Base-by-base conservation (phyloP, 2,888 invertebrate genomes). In the Leucophenga montana region DNA sequence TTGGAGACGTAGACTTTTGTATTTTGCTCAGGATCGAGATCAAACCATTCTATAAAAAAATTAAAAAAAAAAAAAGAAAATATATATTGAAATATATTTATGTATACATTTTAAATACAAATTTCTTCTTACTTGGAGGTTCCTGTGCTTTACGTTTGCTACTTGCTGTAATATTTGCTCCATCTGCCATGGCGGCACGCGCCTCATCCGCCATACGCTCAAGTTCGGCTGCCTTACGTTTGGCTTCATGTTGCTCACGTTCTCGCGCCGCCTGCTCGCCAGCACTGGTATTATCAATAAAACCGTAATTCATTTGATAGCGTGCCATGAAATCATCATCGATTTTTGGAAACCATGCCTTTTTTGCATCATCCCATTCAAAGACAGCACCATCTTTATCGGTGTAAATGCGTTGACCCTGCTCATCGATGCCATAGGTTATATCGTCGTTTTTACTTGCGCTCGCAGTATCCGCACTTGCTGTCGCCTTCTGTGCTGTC, bases 1-100 rank as follows among this genome's bases (percentile, higher is more conserved):
- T 97, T 96, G 27, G 95, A 94, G 3, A 99, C 97, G 90, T 99
- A 99, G 0, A 99, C 97, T 88, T 97, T 97, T 1, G 97, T 97
- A 86, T 97, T 98, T 82, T 94, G 93, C 27, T 93, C 92, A 70
- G 97, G 94, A 73, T 96, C 93, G 39, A 96, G 90, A 75, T 99
- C 95, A 89, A 99, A 98, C 99, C 99, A 99, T 71, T 93, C 94
- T 87, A 91, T 85, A 75, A 73, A 0, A 1, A 22, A 66, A 69
- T 31, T 69, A 67, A 61, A 59, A 68, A 66, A 33, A 54, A n/a
- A 20, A n/a, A 44, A 70, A 22, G 14, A 54, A 13, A 57, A 62
- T 56, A n/a, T 44, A 1, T 14, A 2, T 14, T 27, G 11, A 56
- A n/a, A 62, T 31, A 27, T 27, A 4, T 39, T 39, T 39, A 39